A percentile compares a stretch with the other conserved stretches of the same genome.
Conservation (phyloP, 2,797 vertebrate species). For the Esox masquinongy region DNA sequence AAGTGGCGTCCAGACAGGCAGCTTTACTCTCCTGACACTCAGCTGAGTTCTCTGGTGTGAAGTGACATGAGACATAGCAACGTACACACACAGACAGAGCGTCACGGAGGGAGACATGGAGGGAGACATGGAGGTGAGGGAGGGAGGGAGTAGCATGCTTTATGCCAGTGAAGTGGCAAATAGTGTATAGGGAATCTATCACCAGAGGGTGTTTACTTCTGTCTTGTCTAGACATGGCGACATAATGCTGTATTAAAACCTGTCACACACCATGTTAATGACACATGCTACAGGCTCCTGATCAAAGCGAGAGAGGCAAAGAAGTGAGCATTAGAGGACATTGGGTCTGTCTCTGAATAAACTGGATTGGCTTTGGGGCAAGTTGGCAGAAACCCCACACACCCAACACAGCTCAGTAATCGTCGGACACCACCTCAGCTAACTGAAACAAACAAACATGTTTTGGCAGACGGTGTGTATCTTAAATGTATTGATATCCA, state of each 20-base stretch:
- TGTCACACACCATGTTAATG: neutral
- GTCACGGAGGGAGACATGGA: constrained; percentile 2
- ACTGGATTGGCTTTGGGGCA: neutral
- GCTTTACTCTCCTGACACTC: neutral
- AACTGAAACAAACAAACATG: neutral
- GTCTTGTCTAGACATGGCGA: neutral
- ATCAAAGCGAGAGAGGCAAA: constrained; percentile 1
- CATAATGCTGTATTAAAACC: neutral
- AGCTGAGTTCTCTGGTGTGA: neutral
- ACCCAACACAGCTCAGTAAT: neutral
- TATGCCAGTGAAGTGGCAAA: neutral
- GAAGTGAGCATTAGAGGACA: neutral
- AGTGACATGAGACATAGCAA: constrained; percentile 29
- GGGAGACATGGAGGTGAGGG: neutral
- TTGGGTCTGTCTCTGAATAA: neutral
- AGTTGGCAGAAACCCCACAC: neutral
- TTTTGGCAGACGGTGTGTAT: neutral
- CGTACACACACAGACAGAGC: constrained; percentile 24
- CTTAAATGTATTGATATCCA: neutral
- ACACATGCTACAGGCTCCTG: neutral
- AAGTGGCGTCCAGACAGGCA: neutral
- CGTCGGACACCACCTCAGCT: neutral
- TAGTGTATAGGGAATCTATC: neutral
- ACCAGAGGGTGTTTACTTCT: neutral
- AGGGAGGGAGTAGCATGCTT: neutral